A percentile compares a stretch with the other conserved stretches of the same genome.
These are phyloP conservation scores for Mechanitis messenoides DNA, from an alignment of 2,888 invertebrate species.

Conservation along the genomic window DNA sequence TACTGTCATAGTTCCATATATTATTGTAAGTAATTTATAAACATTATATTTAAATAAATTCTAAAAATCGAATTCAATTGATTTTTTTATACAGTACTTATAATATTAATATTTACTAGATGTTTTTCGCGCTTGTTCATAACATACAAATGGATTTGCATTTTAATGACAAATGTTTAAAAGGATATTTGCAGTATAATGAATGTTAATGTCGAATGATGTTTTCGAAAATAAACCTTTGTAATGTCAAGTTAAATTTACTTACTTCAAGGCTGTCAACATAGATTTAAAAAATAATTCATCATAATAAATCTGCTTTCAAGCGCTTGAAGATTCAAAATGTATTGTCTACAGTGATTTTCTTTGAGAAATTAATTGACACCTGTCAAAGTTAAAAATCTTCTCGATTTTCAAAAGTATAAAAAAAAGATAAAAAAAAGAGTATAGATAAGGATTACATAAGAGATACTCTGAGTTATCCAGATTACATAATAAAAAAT, in stretches of 20 bases:
- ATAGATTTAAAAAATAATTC: not conserved
- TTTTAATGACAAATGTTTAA: constrained; percentile 9
- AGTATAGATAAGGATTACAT: not conserved
- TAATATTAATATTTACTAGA: not conserved
- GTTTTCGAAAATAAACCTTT: not conserved
- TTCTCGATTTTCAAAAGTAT: not conserved
- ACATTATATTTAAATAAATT: constrained; percentile 6
- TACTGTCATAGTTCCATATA: constrained; percentile 74
- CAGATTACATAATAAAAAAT: not conserved
- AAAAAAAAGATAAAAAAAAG: constrained; percentile 1
- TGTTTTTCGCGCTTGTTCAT: constrained; percentile 12
- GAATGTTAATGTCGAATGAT: constrained; percentile 10
- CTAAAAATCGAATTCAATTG: not conserved
- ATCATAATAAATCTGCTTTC: constrained; percentile 6
- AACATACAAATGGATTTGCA: constrained; percentile 15
- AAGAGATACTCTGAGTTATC: not conserved
- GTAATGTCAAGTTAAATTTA: constrained; percentile 4
- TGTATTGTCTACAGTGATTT: no score
- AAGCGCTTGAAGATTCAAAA: no score
- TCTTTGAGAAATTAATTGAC: no score
- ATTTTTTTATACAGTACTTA: not conserved
- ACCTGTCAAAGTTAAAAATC: not conserved
- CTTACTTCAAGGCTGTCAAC: not conserved
- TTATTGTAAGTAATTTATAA: constrained; percentile 69
- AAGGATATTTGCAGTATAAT: constrained; percentile 14